Conservation (phyloP, 2,113 vertebrate genomes). For the Chionomys nivalis region DNA sequence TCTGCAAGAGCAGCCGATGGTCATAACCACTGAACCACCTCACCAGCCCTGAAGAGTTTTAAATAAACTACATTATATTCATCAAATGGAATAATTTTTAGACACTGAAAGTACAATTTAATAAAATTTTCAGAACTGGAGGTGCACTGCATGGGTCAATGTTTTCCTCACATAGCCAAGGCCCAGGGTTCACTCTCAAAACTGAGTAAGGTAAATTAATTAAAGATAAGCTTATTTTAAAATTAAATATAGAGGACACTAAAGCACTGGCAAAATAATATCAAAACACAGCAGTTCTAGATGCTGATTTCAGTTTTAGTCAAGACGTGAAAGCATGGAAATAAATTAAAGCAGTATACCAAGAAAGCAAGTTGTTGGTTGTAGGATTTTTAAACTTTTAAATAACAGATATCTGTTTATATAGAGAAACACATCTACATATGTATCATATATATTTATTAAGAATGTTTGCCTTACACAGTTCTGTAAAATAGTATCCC, state of each 20-base stretch:
- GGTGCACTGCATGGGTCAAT: not conserved
- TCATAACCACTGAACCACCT: not conserved
- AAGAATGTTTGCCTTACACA: not conserved
- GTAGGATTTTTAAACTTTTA: not conserved
- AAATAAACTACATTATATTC: not conserved
- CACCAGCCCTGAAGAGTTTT: not conserved
- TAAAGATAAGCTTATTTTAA: not conserved
- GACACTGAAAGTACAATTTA: constrained; percentile 6
- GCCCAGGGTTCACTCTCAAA: not conserved
- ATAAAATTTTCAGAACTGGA: not conserved
- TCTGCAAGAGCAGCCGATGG: not conserved
- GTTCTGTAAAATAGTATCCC: not conserved
- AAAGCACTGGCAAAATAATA: not conserved
- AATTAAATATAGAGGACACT: not conserved
- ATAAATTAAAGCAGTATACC: not conserved
- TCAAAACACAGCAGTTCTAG: constrained; percentile 1
- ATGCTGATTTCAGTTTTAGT: constrained; percentile 13
- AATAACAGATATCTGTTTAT: not conserved
- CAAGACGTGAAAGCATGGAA: constrained; percentile 15
- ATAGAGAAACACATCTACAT: not conserved
- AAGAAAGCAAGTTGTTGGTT: not conserved
- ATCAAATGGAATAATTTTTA: constrained; percentile 36
- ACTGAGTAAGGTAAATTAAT: not conserved
- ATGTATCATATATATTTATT: not conserved
- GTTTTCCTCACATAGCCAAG: not conserved